A percentile compares a stretch with the other conserved stretches of the same genome.
These are phyloP conservation scores for Pachydiplax longipennis DNA, from an alignment of 2,888 invertebrate genomes.

Conservation along the genomic window DNA sequence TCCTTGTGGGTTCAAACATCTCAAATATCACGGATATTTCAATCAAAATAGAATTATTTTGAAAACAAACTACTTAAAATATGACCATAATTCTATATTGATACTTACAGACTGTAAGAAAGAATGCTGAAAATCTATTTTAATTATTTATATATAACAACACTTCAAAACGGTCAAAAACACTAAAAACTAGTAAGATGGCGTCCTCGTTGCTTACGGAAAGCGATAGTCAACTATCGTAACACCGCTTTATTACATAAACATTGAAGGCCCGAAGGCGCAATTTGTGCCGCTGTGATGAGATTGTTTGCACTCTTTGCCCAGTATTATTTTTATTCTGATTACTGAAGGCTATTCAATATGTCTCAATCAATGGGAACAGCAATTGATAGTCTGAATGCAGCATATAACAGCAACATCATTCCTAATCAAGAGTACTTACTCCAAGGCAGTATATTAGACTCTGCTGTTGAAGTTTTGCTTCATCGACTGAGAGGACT, in stretches of 20 bases:
- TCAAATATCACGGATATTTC: not conserved
- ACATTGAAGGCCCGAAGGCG: not conserved
- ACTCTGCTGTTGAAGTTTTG: conserved; percentile 88
- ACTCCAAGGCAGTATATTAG: conserved; percentile 91
- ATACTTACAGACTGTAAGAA: not conserved
- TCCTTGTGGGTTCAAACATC: not conserved
- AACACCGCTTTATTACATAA: not conserved
- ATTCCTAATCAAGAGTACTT: conserved; percentile 94
- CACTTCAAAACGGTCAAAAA: conserved; percentile 14
- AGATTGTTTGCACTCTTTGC: not conserved
- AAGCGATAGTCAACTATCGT: conserved; percentile 2
- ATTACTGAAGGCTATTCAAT: not conserved
- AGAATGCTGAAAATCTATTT: not conserved
- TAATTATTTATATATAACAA: not conserved
- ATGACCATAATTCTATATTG: not conserved
- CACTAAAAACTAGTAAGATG: conserved; percentile 35
- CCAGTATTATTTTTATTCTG: not conserved
- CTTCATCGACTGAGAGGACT: conserved; percentile 88
- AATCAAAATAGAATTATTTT: not conserved
- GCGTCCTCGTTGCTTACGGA: conserved; percentile 19
- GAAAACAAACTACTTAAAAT: not conserved
- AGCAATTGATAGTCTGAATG: conserved; percentile 78
- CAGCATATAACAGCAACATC: conserved; percentile 83
- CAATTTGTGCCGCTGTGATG: not conserved
- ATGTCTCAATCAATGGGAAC: conserved; percentile 64